Evolutionary conservation across 2,797 vertebrate species (phyloP), one percentile per base, ranked within the genome.

Genomic region (Erpetoichthys calabaricus): DNA sequence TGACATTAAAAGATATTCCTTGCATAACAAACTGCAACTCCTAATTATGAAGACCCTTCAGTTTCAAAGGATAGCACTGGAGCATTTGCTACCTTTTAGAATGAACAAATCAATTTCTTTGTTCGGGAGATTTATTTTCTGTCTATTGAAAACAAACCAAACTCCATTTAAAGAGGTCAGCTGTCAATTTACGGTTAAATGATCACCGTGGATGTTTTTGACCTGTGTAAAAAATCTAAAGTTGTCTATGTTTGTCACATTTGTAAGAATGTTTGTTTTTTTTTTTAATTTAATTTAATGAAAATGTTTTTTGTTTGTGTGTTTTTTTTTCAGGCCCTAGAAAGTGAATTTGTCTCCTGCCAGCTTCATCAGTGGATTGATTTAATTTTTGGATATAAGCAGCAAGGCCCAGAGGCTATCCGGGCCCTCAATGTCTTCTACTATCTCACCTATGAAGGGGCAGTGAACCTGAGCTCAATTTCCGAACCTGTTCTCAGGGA

Each of bases 361-460:
- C 95, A 98, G 75, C 91, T 98, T 64, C 95, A 98, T 80, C 95
- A 98, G 69, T 98, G 95, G 95, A 94, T 98, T 61, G 95, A 98
- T 76, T 82, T 98, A 65, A 94, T 98, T 74, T 98, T 98, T 62
- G 95, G 95, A 75, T 98, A 97, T 75, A 98, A 97, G 63, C 94
- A 97, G 69, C 92, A 94, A 79, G 95, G 95, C 8, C 93, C 92
- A 1, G 95, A 98, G 73, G 95, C 95, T 57, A 75, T 85, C 45
- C 82, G 92, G 66, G 79, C 91, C 9, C 89, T 98, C 64, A 98
- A 98, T 45, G 88, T 98, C 3, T 98, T 91, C 86, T 97, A 96
- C 73, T 94, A 97, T 68, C 76, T 98, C 70, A 98, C 94, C 57
- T 98, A 98, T 0, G 95, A 98, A 74, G 91, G 93, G 53, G 80